Conservation (phyloP, 2,797 vertebrate species). For the Melanogrammus aeglefinus region DNA sequence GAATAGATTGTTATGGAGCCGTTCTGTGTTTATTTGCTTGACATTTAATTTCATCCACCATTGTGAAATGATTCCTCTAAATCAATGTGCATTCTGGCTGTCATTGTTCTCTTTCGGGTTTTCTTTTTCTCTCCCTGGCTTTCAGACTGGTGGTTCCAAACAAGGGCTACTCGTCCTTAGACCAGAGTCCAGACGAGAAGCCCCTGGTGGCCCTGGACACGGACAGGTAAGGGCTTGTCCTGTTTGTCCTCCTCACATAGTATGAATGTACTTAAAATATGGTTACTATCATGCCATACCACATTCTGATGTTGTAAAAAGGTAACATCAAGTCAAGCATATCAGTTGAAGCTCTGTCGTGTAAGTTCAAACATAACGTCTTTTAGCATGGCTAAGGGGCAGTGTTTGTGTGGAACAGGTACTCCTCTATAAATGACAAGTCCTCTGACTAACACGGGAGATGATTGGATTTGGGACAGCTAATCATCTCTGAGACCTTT, state of each 20-base stretch:
- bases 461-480: slow-evolving; percentile 8
- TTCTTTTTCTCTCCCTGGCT: slow-evolving; percentile 7
- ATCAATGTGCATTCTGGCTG: background rate
- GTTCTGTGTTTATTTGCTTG: background rate
- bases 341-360: background rate
- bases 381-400: slow-evolving; percentile 45
- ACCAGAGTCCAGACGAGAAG: slow-evolving; percentile 98
- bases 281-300: background rate
- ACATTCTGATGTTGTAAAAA: background rate
- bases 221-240: slow-evolving; percentile 80
- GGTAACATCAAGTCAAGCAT: background rate
- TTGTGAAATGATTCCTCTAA: background rate
- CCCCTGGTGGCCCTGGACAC: slow-evolving; percentile 96
- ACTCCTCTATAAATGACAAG: slow-evolving; percentile 53
- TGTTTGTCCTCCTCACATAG: background rate
- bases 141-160: slow-evolving; percentile 94
- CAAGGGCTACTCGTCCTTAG: slow-evolving; percentile 97
- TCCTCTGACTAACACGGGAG: slow-evolving; percentile 29
- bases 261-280: background rate
- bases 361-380: slow-evolving; percentile 20
- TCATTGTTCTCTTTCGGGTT: background rate
- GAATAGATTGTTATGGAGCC: background rate
- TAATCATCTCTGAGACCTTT: background rate
- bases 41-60: background rate
- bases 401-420: slow-evolving; percentile 33